Evolutionary conservation across 2,888 invertebrate species (phyloP).

Genomic region (Acheta domesticus): DNA sequence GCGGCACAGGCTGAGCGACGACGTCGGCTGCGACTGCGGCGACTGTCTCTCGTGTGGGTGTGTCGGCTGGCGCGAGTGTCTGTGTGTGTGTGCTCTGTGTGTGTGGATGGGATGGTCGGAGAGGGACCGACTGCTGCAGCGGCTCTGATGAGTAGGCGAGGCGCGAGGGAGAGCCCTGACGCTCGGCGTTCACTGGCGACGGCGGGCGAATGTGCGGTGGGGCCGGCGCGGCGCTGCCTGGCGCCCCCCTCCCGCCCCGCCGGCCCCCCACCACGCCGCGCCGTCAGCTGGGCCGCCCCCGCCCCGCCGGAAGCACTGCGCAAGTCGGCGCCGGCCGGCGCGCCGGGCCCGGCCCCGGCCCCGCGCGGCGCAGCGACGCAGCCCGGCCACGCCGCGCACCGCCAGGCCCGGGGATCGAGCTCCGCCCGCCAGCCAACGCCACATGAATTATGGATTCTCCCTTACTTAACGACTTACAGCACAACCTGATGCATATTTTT

Average conservation of each 20-base stretch:
- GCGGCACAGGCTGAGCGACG: neutral
- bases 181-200: neutral
- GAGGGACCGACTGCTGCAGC: too few relatives aligned
- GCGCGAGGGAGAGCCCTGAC: neutral
- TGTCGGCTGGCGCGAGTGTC: too few relatives aligned
- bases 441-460: too few relatives aligned
- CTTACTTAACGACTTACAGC: too few relatives aligned
- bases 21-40: neutral
- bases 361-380: neutral
- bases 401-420: neutral
- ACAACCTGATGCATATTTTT: too few relatives aligned
- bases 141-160: too few relatives aligned
- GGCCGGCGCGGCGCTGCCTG: neutral
- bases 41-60: neutral
- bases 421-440: neutral
- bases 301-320: slow-evolving; percentile 7
- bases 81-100: too few relatives aligned
- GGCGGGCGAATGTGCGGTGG: neutral
- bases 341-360: neutral
- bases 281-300: slow-evolving; percentile 8
- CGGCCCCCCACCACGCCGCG: neutral
- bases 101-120: too few relatives aligned
- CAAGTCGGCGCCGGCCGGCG: neutral
- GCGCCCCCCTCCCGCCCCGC: neutral
- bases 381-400: neutral